Evolutionary conservation across 1,140 invertebrate species (phyloP).

Genomic region (Akabosia matsudoensis): DNA sequence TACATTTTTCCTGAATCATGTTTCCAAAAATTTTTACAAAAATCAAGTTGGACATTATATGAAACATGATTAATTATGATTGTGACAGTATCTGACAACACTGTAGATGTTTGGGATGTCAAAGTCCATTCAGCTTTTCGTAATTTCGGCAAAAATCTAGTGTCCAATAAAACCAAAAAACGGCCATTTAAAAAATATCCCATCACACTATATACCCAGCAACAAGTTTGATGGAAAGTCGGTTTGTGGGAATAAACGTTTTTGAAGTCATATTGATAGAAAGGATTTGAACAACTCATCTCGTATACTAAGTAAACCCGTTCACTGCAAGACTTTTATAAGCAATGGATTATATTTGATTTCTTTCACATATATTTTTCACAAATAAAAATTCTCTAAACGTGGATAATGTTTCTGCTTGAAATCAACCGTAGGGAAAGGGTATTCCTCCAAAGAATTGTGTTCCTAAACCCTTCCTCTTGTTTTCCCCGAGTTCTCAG

Average conservation of each 20-base stretch:
- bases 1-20: background rate
- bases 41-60: background rate
- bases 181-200: background rate
- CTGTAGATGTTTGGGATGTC: background rate
- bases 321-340: background rate
- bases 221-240: conserved; percentile 5
- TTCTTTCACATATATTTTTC: background rate
- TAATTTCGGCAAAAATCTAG: background rate
- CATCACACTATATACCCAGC: background rate
- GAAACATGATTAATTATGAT: background rate
- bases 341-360: background rate
- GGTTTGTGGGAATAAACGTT: background rate
- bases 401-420: background rate
- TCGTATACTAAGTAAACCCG: background rate
- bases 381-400: background rate
- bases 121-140: background rate
- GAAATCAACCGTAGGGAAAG: background rate
- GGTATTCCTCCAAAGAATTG: background rate
- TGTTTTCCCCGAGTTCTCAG: background rate
- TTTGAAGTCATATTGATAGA: background rate
- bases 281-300: background rate
- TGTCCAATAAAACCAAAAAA: too few relatives aligned
- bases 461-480: background rate
- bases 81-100: background rate
- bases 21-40: conserved; percentile 6